Base-by-base conservation (phyloP, 2,797 vertebrate genomes). In the Peromyscus nudipes region DNA sequence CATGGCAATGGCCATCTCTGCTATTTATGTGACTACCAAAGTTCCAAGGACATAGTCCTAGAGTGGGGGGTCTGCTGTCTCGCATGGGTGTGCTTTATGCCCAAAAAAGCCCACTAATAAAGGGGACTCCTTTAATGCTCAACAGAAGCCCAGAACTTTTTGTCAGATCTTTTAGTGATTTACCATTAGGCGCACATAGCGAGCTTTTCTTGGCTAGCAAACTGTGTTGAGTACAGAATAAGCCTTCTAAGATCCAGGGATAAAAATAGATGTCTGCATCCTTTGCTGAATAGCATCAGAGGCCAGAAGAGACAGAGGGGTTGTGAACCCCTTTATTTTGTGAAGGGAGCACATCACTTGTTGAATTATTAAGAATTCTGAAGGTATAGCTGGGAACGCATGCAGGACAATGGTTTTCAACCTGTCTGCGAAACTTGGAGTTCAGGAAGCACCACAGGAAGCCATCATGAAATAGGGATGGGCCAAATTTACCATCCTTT, bases 261-360 rank as follows among this genome's bases (percentile, higher is more conserved):
- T 80, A 93, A 95, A 97, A 95, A 95, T 86, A 93, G 46, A 67
- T 82, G 40, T 69, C 81, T 93, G 64, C 67, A 85, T 95, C 92
- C 49, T 95, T 84, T 88, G 7, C 62, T 46, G 40, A 89, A 52
- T 55, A 95, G 52, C 11, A 9, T 73, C 49, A 88, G 34, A 79
- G 81, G 19, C 75, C 55, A 62, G 73, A 71, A 80, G 43, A 97
- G 60, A 93, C 64, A 83, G 60, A 37, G 77, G 73, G 43, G 34
- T 52, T 92, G 4, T 57, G 79, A 75, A 60, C 46, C 43, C 69
- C 40, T 93, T 17, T 83, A 46, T 92, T 92, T 82, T 17, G 55
- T 87, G 34, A 87, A 95, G 82, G 55, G 29, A 55, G 25, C 40
- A 19, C n/a, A 46, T 96, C 75, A 76, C 19, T 27, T 79, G 73